Evolutionary conservation across 2,888 invertebrate species (phyloP).

Genomic region (Ecliptopera silaceata): DNA sequence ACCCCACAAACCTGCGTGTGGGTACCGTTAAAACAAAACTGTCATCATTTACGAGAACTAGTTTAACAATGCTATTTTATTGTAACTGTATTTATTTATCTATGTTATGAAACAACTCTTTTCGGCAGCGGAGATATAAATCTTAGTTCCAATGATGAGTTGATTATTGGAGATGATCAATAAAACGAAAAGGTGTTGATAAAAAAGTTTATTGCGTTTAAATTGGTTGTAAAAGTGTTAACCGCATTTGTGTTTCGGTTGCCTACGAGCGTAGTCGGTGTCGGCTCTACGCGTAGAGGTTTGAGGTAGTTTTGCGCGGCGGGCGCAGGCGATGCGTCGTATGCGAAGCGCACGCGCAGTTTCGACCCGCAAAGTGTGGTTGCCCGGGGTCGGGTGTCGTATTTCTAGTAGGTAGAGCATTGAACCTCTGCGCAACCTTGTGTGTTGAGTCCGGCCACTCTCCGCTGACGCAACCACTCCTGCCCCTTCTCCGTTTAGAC

Average conservation of each 20-base stretch:
- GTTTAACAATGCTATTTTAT: constrained; percentile 51
- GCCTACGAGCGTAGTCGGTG: constrained; percentile 42
- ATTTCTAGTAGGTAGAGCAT: constrained; percentile 83
- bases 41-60: constrained; percentile 64
- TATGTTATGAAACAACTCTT: constrained; percentile 34
- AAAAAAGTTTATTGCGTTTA: constrained; percentile 25
- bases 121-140: constrained; percentile 26
- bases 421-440: constrained; percentile 81
- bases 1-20: constrained; percentile 60
- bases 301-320: constrained; percentile 27
- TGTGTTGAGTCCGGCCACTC: constrained; percentile 80
- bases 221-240: constrained; percentile 23
- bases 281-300: constrained; percentile 37
- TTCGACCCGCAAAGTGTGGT: constrained; percentile 57
- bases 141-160: constrained; percentile 23
- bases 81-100: constrained; percentile 35
- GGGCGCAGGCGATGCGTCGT: constrained; percentile 18
- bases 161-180: constrained; percentile 21
- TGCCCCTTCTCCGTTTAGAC: constrained; percentile 75
- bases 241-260: constrained; percentile 12
- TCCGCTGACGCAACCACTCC: constrained; percentile 78
- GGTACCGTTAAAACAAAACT: constrained; percentile 69
- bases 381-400: constrained; percentile 76
- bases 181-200: constrained; percentile 17
- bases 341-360: constrained; percentile 49